Evolutionary conservation across 2,888 invertebrate species (phyloP), one percentile per base, ranked within the genome.

Genomic region (Mythimna loreyi): DNA sequence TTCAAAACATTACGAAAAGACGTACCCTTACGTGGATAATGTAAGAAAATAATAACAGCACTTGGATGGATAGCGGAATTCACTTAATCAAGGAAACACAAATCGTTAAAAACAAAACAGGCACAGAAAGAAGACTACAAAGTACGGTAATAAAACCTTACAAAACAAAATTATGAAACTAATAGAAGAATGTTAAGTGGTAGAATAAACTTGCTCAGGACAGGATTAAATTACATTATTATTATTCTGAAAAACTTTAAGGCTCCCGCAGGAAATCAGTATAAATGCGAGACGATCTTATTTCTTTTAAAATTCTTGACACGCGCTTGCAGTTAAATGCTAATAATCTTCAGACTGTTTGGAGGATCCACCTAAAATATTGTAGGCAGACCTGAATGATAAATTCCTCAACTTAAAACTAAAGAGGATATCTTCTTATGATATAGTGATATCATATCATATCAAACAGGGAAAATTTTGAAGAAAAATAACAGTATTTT

Each of bases 211-310:
- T 69, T 74, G 21, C 30, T 33, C 13, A 21, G 25, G 49, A 33
- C 59, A 53, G 52, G 28, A 66, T 71, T 64, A 79, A 66, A 78
- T 71, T 71, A 68, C 58, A 36, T 69, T 74, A 75, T 71, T 60
- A 75, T 71, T 60, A 80, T 75, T 50, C 66, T 75, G 60, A 75
- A 75, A 78, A 80, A 68, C 40, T 75, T 61, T 64, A 73, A 30
- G 9, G 21, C 60, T 73, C 81, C 73, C 81, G 19, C 55, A 67
- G 81, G 73, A 81, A 81, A 81, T 80, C 61, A 67, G 59, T 30
- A 69, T 55, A 65, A 80, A 64, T 59, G 52, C 28, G 28, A 58
- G 28, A 23, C 30, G 43, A 73, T 66, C 52, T 69, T 58, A 60
- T 63, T 80, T 64, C 49, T 69, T 55, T 49, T 25, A 61, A 64